Percentiles rank a stretch among this genome's conserved stretches.
These are phyloP conservation scores for Hippocampus guttulatus DNA, from an alignment of 2,113 vertebrate genomes.

Conservation along the genomic window DNA sequence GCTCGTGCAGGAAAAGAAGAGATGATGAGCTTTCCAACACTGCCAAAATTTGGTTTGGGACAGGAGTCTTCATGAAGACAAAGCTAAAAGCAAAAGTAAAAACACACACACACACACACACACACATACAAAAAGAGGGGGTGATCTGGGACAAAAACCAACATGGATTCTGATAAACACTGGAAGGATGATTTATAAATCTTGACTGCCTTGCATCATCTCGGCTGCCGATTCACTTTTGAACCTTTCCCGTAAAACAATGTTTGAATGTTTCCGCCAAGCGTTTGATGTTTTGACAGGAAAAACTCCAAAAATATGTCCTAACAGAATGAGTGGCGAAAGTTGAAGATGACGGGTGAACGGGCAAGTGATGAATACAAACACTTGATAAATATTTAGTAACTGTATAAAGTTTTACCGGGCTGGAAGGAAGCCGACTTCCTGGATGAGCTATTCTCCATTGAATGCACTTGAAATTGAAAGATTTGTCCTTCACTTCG, in stretches of 20 bases:
- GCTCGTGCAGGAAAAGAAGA: conserved; percentile 20
- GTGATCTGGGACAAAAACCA: not conserved
- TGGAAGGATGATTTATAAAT: not conserved
- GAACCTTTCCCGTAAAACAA: not conserved
- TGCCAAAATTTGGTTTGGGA: conserved; percentile 21
- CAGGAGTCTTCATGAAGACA: conserved; percentile 5
- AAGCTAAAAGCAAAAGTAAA: not conserved
- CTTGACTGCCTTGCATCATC: not conserved
- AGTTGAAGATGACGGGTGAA: not conserved
- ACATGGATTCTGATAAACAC: conserved; percentile 7
- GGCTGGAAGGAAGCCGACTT: not conserved
- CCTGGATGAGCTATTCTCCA: not conserved
- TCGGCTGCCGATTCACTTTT: not conserved
- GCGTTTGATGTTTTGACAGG: too few relatives aligned
- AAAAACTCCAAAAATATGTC: not conserved
- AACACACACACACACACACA: too few relatives aligned
- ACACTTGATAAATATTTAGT: not conserved
- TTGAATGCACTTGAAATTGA: not conserved
- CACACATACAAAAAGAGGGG: not conserved
- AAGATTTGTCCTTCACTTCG: not conserved
- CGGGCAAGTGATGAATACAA: not conserved
- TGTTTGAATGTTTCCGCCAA: not conserved
- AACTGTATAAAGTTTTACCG: not conserved
- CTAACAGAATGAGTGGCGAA: not conserved
- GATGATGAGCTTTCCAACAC: conserved; percentile 25